A percentile compares a stretch with the other conserved stretches of the same genome.
Evolutionary conservation across 2,113 vertebrate species (phyloP).

Genomic region (Prietella phreatophila): DNA sequence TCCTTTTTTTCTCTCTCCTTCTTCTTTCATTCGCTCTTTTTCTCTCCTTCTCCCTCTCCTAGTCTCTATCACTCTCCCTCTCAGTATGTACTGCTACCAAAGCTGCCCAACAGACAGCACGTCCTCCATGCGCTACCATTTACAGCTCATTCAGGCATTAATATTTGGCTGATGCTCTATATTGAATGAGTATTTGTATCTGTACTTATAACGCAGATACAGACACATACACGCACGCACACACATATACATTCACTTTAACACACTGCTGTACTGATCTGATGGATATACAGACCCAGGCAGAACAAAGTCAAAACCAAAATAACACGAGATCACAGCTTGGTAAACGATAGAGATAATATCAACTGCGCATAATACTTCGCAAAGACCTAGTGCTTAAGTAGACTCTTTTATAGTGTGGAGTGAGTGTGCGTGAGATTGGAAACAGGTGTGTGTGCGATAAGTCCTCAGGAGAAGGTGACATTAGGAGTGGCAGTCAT

Average conservation of each 20-base stretch:
- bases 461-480: too few species aligned
- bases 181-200: neutral
- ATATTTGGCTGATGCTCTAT: neutral
- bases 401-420: too few species aligned
- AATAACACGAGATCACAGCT: too few species aligned
- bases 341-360: too few species aligned
- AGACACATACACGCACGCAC: neutral
- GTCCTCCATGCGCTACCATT: constrained; percentile 25
- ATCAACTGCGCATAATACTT: too few species aligned
- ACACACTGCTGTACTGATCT: neutral
- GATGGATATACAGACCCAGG: constrained; percentile 2
- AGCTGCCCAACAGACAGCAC: constrained; percentile 24
- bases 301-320: neutral
- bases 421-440: too few species aligned
- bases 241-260: neutral
- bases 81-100: constrained; percentile 24
- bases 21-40: constrained; percentile 34
- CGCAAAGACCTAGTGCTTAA: too few species aligned
- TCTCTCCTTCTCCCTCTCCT: constrained; percentile 1
- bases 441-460: too few species aligned
- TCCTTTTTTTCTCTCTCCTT: constrained; percentile 24
- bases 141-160: constrained; percentile 32
- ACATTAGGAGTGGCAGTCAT: too few species aligned
- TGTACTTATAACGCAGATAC: neutral
- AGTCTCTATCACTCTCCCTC: neutral